Base-by-base conservation (phyloP, 2,113 vertebrate genomes). In the Myotis brandtii region DNA sequence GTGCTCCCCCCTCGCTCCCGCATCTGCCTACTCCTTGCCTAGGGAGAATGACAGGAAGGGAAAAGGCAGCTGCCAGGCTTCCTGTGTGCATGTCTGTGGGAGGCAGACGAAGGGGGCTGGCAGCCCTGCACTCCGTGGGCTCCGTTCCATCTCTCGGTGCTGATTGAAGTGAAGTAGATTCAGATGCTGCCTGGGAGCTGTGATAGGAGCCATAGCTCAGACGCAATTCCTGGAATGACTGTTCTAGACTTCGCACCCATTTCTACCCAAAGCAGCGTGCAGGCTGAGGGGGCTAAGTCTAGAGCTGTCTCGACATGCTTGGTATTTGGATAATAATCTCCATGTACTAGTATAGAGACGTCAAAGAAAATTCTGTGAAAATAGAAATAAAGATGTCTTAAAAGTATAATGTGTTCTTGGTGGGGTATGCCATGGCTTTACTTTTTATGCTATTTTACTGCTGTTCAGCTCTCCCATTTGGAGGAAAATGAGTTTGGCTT, bases 101-200 rank as follows among this genome's bases (percentile, higher is more conserved):
- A 98, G 97, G 96, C 87, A 97, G 92, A 96, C 0, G 59, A 50
- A 27, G 89, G 97, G 96, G 90, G 94, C 95, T 97, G 97, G 97
- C 97, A 97, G 96, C 97, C 95, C 76, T 76, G 13, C 92, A 92
- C 90, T 83, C 86, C 95, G 94, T 76, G 97, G 97, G 97, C 97
- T 96, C 32, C 62, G 17, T 95, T 96, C 97, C 97, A 97, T 95
- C 87, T 93, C 77, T 95, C 92, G 73, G 87, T 92, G 90, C 94
- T 96, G 96, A 97, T 95, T 75, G 96, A 92, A 97, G 85, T 93
- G 43, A 95, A 91, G 76, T 73, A 79, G 77, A 86, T 86, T 95
- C 90, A 95, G 85, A 73, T 93, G 79, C 91, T 97, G 94, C 91
- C 88, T 95, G 79, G 30, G 95, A 95, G 67, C 81, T 79, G 27